A percentile compares a stretch with the other conserved stretches of the same genome.
These are phyloP conservation scores for Bufotes viridis DNA, from an alignment of 2,797 vertebrate species.

Conservation along the genomic window DNA sequence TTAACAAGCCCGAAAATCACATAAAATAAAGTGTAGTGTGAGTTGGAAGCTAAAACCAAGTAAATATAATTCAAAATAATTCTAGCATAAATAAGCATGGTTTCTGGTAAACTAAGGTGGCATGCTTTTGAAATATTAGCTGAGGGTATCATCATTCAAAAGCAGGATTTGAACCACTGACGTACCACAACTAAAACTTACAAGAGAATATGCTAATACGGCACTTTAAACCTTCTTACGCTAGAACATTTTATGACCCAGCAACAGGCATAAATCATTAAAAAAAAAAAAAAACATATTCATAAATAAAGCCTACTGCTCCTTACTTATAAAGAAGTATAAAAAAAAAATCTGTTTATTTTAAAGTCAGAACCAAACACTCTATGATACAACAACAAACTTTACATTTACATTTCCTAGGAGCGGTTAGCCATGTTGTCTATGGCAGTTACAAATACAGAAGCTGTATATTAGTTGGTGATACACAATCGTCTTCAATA, in stretches of 20 bases:
- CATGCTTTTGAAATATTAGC: constrained; percentile 58
- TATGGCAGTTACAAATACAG: background rate
- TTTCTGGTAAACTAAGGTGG: constrained; percentile 43
- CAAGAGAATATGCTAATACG: constrained; percentile 49
- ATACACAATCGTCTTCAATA: constrained; percentile 43
- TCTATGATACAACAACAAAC: background rate
- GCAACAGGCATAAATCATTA: constrained; percentile 47
- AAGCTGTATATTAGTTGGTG: constrained; percentile 35
- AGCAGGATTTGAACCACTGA: constrained; percentile 54
- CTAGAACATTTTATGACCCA: constrained; percentile 51
- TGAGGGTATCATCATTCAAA: constrained; percentile 50
- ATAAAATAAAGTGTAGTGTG: constrained; percentile 23
- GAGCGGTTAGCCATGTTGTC: constrained; percentile 22
- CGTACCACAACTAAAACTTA: constrained; percentile 28
- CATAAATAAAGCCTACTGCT: constrained; percentile 49
- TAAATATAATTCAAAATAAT: constrained; percentile 45
- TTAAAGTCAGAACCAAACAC: background rate
- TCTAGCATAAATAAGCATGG: constrained; percentile 53
- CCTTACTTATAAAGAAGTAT: constrained; percentile 31
- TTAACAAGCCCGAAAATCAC: background rate
- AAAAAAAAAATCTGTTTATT: constrained; percentile 23
- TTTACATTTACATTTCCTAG: background rate
- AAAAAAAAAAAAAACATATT: constrained; percentile 50
- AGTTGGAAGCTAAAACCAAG: constrained; percentile 44
- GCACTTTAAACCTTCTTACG: constrained; percentile 22